Evolutionary conservation across 2,113 vertebrate species (phyloP), one percentile per base, ranked within the genome.

Genomic region (Crotalus tigris): DNA sequence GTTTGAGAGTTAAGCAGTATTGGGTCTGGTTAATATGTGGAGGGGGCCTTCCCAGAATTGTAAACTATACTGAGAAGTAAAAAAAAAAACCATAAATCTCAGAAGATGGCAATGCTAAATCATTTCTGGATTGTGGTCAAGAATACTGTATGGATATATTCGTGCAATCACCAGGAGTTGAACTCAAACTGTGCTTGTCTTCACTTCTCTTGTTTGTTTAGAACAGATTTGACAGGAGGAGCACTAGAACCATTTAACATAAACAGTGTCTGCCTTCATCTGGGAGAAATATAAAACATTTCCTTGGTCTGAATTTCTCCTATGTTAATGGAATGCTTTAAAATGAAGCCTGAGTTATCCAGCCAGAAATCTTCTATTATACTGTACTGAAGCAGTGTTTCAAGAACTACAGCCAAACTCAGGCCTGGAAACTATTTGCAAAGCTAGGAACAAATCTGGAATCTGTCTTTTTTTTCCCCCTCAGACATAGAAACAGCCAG

Each of bases 141-240:
- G 33, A 81, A 81, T 81, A 44, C 33, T 81, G 7, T 81, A 39
- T 81, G 75, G 75, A 81, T 39, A 81, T 44, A 81, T 81, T 39
- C 2, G 7, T 81, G 17, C 69, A 21, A 2, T 81, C n/a, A 81
- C 69, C 69, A 39, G 69, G 69, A 39, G n/a, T 8, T 81, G 15
- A 81, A 81, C 33, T 39, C 69, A 81, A 21, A 81, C 6, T 81
- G 69, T 39, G 17, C 33, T 7, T 81, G 75, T 81, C 75, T 81
- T 81, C n/a, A 81, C n/a, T 39, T 39, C 33, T 81, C 69, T 81
- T 81, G 75, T 44, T 90, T 90, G 24, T 93, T 92, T 53, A 91
- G 54, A 58, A n/a, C 8, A 81, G 54, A 3, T 19, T 91, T 8
- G 15, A 1, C 44, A 44, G 23, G 55, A 89, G 24, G 3, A 8